A percentile compares a stretch with the other conserved stretches of the same genome.
Evolutionary conservation across 2,113 vertebrate species (phyloP).

Genomic region (Leptosomus discolor): DNA sequence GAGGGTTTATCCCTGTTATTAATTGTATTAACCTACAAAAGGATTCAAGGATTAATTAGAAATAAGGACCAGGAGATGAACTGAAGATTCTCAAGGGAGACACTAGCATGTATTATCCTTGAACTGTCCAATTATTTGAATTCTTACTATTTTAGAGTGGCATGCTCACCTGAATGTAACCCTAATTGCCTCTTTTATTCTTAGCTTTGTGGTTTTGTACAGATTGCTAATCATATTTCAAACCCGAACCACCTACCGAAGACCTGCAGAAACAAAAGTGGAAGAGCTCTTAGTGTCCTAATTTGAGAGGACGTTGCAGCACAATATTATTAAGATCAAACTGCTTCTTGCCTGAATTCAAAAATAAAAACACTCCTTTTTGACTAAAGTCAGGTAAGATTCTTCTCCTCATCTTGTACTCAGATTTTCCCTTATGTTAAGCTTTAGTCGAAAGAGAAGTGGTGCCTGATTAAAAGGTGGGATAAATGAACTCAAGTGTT

Average conservation of each 20-base stretch:
- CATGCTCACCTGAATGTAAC: slow-evolving; percentile 16
- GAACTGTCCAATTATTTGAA: slow-evolving; percentile 36
- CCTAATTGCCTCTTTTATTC: slow-evolving; percentile 30
- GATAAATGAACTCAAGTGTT: background rate
- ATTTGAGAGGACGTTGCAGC: slow-evolving; percentile 16
- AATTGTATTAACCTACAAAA: slow-evolving; percentile 48
- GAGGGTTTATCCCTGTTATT: background rate
- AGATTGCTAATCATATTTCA: slow-evolving; percentile 22
- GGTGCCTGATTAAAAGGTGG: slow-evolving; percentile 13
- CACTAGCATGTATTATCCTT: background rate
- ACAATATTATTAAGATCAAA: background rate
- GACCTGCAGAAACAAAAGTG: slow-evolving; percentile 1
- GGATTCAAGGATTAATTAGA: slow-evolving; percentile 43
- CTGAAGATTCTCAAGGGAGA: slow-evolving; percentile 28
- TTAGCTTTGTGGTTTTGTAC: background rate
- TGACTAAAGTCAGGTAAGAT: background rate
- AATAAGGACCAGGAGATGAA: slow-evolving; percentile 42
- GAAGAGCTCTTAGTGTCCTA: background rate
- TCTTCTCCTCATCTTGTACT: background rate
- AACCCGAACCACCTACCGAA: background rate
- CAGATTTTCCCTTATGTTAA: slow-evolving; percentile 11
- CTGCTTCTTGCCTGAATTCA: background rate
- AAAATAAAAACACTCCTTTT: background rate
- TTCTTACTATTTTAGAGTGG: slow-evolving; percentile 10
- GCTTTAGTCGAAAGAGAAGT: slow-evolving; percentile 7